A percentile compares a stretch with the other conserved stretches of the same genome.
Conservation (phyloP, 2,888 invertebrate species). For the Drosophila cognata region DNA sequence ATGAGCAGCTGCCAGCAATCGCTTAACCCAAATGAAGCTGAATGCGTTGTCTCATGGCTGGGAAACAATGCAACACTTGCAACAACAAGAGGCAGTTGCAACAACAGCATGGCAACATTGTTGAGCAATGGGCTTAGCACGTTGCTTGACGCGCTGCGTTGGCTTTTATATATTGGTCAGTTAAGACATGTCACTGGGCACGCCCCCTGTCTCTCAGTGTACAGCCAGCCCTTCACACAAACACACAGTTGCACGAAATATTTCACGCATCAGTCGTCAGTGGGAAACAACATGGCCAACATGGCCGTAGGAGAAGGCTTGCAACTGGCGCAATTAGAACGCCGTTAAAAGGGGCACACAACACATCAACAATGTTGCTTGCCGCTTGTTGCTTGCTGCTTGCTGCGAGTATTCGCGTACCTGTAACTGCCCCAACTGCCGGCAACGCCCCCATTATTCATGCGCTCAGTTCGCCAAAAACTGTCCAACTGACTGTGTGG, state of each 20-base stretch:
- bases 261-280: conserved; percentile 73
- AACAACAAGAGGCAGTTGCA: neutral
- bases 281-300: conserved; percentile 37
- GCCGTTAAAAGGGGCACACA: conserved; percentile 73
- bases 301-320: conserved; percentile 56
- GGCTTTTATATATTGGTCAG: conserved; percentile 74
- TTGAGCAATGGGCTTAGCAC: conserved; percentile 46
- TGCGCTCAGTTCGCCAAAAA: conserved; percentile 58
- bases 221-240: conserved; percentile 27
- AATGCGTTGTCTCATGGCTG: conserved; percentile 28
- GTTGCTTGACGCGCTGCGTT: conserved; percentile 51
- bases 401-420: conserved; percentile 51
- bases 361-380: conserved; percentile 37
- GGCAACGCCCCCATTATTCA: conserved; percentile 79
- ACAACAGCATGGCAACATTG: conserved; percentile 43
- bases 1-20: conserved; percentile 48
- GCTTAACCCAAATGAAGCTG: conserved; percentile 38
- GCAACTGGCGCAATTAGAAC: conserved; percentile 72
- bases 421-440: conserved; percentile 41
- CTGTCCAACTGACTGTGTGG: conserved; percentile 22
- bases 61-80: conserved; percentile 1
- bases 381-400: conserved; percentile 17
- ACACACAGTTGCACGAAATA: conserved; percentile 32
- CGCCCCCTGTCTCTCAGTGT: conserved; percentile 42
- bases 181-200: conserved; percentile 77